A percentile compares a stretch with the other conserved stretches of the same genome.
Conservation (phyloP, 1,140 invertebrate genomes). For the Drosophila orosa region DNA sequence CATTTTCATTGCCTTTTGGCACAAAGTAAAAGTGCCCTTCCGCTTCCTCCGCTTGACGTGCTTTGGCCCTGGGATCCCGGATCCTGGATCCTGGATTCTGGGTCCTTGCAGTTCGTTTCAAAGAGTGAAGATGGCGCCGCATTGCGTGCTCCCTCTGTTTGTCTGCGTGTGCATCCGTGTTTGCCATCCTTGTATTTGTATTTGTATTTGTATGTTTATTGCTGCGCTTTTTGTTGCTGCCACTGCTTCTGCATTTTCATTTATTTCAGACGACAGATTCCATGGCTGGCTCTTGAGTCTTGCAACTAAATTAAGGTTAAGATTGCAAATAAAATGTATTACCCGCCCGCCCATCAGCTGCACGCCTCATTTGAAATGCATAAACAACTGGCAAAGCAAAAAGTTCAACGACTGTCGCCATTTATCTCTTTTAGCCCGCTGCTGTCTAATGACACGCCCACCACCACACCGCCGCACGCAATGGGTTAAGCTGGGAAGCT, state of each 20-base stretch:
- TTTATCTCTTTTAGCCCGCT: constrained; percentile 78
- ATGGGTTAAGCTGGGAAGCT: not conserved
- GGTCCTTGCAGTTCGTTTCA: constrained; percentile 55
- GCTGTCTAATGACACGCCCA: constrained; percentile 77
- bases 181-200: constrained; percentile 34
- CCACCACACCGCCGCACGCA: constrained; percentile 42
- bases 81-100: not conserved
- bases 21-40: constrained; percentile 64
- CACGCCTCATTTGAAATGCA: constrained; percentile 77
- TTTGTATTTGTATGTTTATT: constrained; percentile 64
- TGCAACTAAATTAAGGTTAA: constrained; percentile 81
- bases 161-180: constrained; percentile 26
- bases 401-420: constrained; percentile 80
- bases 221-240: constrained; percentile 73
- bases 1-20: constrained; percentile 77
- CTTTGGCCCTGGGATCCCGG: constrained; percentile 3
- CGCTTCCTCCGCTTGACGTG: constrained; percentile 2
- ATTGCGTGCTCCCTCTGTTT: constrained; percentile 45
- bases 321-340: constrained; percentile 82
- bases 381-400: constrained; percentile 79
- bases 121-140: constrained; percentile 52
- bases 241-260: constrained; percentile 70
- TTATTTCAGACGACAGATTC: constrained; percentile 77
- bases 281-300: constrained; percentile 57
- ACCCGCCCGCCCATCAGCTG: constrained; percentile 37